Percentiles rank a stretch among this genome's conserved stretches.
phyloP scores from a whole-genome alignment of 2,797 vertebrate genomes.

The Muscicapa striata region DNA sequence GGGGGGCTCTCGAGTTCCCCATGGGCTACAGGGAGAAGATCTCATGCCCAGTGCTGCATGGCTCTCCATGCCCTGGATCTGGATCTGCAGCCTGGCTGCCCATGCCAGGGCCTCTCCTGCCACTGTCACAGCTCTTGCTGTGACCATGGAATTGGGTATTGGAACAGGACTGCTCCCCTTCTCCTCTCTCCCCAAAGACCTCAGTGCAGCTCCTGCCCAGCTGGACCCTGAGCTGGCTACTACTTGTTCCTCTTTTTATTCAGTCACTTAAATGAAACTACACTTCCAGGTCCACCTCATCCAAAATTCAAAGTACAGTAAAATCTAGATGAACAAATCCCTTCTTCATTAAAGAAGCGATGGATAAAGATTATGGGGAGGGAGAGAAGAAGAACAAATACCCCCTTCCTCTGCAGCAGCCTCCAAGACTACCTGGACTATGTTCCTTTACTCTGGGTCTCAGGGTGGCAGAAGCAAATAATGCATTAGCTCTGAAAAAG shows the following conservation, averaged over 20 bases:
- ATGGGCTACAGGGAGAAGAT: background rate
- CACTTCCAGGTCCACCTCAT: background rate
- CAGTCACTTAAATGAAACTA: background rate
- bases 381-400: background rate
- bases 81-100: background rate
- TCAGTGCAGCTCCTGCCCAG: background rate
- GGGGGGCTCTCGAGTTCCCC: rapidly evolving
- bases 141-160: rapidly evolving
- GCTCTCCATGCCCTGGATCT: background rate
- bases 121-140: rapidly evolving
- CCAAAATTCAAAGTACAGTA: background rate
- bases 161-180: background rate
- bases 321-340: background rate
- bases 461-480: constrained; percentile 24
- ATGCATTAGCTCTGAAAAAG: constrained; percentile 19
- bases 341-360: background rate
- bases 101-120: background rate
- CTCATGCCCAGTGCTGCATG: rapidly evolving
- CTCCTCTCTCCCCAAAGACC: background rate
- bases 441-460: background rate
- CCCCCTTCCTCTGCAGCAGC: background rate
- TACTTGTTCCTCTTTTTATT: background rate
- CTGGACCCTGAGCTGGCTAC: background rate
- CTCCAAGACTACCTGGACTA: background rate
- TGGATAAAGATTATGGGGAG: background rate